Evolutionary conservation across 2,113 vertebrate species (phyloP), one percentile per base, ranked within the genome.

Genomic region (Malurus elegans): DNA sequence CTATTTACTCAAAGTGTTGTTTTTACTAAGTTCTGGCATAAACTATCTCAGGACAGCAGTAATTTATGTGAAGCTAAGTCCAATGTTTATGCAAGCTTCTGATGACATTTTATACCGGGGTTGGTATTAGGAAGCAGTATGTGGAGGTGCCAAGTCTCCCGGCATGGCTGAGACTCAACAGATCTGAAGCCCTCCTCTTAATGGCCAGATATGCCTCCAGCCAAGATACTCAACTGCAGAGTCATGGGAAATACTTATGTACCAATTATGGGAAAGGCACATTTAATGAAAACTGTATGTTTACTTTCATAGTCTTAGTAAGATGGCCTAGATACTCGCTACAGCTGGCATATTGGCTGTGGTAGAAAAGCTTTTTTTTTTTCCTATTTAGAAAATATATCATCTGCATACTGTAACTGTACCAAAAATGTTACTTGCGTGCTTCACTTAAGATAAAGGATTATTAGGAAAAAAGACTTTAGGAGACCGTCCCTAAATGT

Each of bases 51-150:
- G 98, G 97, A 98, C 95, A 97, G 97, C 98, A 98, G 98, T 98
- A 98, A 98, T 98, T 98, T 98, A 98, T 98, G 97, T 98, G 98
- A 98, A 94, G 97, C 93, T 98, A 98, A 98, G 97, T 98, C 97
- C 97, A 98, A 97, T 98, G 97, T 98, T 98, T 98, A 98, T 98
- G 96, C 96, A 98, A 97, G 98, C 98, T 98, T 98, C 98, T 98
- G 98, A 98, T 98, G 98, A 98, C 98, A 98, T 98, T 98, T 98
- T 97, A 94, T 97, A 95, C 97, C 23, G 91, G 96, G 97, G 96
- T 95, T 98, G 97, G 97, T 98, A 98, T 98, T 98, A 98, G 97
- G 96, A 98, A 98, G 98, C 97, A 97, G 97, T 56, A 66, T 97
- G 96, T 96, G 91, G 96, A 98, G 93, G 97, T 97, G 97, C 98